A percentile compares a stretch with the other conserved stretches of the same genome.
Conservation (phyloP, 2,797 vertebrate genomes). For the Urocyon cinereoargenteus region DNA sequence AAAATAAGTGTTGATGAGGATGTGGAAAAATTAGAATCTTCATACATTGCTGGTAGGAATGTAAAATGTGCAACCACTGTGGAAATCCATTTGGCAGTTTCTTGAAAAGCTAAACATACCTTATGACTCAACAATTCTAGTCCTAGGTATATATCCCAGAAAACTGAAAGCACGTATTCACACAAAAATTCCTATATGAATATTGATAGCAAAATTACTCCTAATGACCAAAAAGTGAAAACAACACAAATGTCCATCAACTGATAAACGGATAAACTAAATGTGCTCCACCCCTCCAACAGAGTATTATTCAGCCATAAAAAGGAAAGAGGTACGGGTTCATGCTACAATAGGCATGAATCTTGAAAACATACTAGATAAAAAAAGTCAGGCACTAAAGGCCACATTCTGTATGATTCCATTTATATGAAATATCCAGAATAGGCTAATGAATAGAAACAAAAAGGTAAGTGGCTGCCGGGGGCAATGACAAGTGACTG, state of each 20-base stretch:
- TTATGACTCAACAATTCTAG: neutral
- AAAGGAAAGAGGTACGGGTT: neutral
- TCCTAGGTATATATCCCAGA: neutral
- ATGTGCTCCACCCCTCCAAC: neutral
- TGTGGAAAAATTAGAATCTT: conserved; percentile 11
- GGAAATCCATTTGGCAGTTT: neutral
- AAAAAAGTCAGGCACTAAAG: neutral
- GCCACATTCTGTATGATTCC: neutral
- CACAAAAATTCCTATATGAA: neutral
- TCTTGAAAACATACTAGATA: neutral
- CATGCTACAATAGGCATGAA: neutral
- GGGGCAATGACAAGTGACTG: neutral
- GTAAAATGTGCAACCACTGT: neutral
- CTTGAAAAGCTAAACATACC: neutral
- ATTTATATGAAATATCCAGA: conserved; percentile 2
- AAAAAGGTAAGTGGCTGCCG: neutral
- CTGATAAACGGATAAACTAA: neutral
- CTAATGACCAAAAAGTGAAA: neutral
- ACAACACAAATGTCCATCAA: neutral
- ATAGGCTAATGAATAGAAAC: neutral
- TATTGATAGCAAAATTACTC: neutral
- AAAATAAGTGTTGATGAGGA: neutral
- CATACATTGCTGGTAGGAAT: neutral
- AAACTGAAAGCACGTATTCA: conserved; percentile 22
- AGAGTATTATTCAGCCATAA: neutral